Conservation (phyloP, 2,888 invertebrate species). For the Drosophila hawaiiensis region DNA sequence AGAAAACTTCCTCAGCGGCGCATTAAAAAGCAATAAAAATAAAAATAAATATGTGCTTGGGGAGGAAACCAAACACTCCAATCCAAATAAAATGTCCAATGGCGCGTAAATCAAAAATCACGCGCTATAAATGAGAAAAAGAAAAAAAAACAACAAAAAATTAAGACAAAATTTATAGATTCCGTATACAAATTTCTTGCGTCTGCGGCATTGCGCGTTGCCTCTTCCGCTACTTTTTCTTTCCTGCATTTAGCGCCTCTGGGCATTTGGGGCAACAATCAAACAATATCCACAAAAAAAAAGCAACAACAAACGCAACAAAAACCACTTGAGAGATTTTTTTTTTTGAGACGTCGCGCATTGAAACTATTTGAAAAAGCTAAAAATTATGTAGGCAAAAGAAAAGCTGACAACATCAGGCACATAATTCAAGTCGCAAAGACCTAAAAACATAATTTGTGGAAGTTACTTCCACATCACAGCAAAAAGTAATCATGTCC, state of each 20-base stretch:
- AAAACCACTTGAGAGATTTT: constrained; percentile 69
- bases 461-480: constrained; percentile 3
- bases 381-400: constrained; percentile 10
- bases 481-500: constrained; percentile 23
- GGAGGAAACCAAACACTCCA: constrained; percentile 54
- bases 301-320: constrained; percentile 25
- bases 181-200: constrained; percentile 45
- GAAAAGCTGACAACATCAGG: constrained; percentile 9
- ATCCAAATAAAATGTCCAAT: constrained; percentile 75
- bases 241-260: constrained; percentile 75
- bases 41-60: constrained; percentile 75
- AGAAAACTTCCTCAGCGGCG: constrained; percentile 75
- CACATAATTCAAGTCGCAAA: constrained; percentile 22
- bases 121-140: constrained; percentile 45
- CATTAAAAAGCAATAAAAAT: constrained; percentile 83
- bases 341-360: constrained; percentile 23
- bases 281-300: constrained; percentile 28
- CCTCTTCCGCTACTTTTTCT: constrained; percentile 55
- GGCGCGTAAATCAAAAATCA: constrained; percentile 80
- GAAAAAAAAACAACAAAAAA: constrained; percentile 53
- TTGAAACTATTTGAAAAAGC: constrained; percentile 19
- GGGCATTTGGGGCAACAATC: constrained; percentile 43
- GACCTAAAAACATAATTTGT: constrained; percentile 16
- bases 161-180: constrained; percentile 72
- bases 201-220: constrained; percentile 32